Evolutionary conservation across 2,113 vertebrate genomes (phyloP).

Genomic region (Macrotis lagotis): DNA sequence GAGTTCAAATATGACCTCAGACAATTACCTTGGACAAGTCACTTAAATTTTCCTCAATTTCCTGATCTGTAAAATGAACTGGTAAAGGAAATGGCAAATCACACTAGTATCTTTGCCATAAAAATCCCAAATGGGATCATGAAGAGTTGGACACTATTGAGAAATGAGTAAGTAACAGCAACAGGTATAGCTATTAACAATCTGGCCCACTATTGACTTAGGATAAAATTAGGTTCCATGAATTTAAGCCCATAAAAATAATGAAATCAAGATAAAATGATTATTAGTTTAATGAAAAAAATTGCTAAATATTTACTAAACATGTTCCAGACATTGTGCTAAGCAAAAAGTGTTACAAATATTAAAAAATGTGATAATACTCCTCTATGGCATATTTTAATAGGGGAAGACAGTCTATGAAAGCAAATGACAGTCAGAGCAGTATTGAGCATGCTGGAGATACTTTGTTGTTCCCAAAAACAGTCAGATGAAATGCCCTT

Average conservation of each 20-base stretch:
- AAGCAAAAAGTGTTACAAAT: background rate
- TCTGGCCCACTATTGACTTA: background rate
- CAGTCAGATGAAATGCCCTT: background rate
- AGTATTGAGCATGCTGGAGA: background rate
- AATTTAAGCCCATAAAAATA: background rate
- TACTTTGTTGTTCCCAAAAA: background rate
- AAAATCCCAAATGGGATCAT: background rate
- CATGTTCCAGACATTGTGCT: background rate
- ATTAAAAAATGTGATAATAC: background rate
- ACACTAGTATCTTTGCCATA: background rate
- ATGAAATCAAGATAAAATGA: background rate
- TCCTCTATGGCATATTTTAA: background rate
- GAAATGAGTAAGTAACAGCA: background rate
- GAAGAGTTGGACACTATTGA: background rate
- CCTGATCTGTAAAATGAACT: background rate
- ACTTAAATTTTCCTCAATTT: background rate
- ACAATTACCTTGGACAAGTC: background rate
- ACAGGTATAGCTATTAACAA: background rate
- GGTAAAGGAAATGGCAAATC: background rate
- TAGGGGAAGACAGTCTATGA: background rate
- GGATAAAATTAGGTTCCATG: background rate
- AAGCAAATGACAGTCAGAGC: background rate
- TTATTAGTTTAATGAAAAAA: background rate
- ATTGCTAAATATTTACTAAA: background rate
- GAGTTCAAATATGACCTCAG: background rate